Evolutionary conservation across 2,888 invertebrate genomes (phyloP), one percentile per base, ranked within the genome.

Genomic region (Dichetophora obliterata): DNA sequence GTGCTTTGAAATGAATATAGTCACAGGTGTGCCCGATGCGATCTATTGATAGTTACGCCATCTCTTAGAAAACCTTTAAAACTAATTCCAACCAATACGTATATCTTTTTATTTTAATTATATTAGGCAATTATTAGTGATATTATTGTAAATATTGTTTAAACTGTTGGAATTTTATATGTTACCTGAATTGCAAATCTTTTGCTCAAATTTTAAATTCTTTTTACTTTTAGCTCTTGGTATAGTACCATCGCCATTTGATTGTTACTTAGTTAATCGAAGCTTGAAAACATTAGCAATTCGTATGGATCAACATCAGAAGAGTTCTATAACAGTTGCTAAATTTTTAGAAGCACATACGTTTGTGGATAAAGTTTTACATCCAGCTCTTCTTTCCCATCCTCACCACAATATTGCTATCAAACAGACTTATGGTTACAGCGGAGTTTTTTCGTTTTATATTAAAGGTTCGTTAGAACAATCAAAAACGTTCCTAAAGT

Each of bases 181-280:
- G n/a, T n/a, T n/a, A n/a, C n/a, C n/a, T n/a, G n/a, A n/a, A n/a
- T n/a, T n/a, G n/a, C n/a, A n/a, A n/a, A n/a, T n/a, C n/a, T n/a
- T n/a, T n/a, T n/a, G n/a, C n/a, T n/a, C n/a, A n/a, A n/a, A n/a
- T n/a, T n/a, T n/a, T n/a, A n/a, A n/a, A n/a, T n/a, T n/a, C n/a
- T n/a, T n/a, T n/a, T n/a, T n/a, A n/a, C n/a, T n/a, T n/a, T n/a
- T n/a, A n/a, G 89, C 89, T 22, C 83, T 83, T 54, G 99, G 99
- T 72, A 93, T 95, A 59, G 94, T 99, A 16, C 98, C 99, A 2
- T 96, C 98, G 0, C 98, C 99, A 0, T 97, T 98, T 87, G 99
- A 99, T 88, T 98, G 99, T 88, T 96, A 94, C 87, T 91, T 97
- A 86, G 97, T 98, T 0, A 97, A 96, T 86, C 92, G 97, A 80